These are phyloP conservation scores for Alviniconcha marisindica DNA, from an alignment of 1,140 invertebrate species.

Conservation along the genomic window DNA sequence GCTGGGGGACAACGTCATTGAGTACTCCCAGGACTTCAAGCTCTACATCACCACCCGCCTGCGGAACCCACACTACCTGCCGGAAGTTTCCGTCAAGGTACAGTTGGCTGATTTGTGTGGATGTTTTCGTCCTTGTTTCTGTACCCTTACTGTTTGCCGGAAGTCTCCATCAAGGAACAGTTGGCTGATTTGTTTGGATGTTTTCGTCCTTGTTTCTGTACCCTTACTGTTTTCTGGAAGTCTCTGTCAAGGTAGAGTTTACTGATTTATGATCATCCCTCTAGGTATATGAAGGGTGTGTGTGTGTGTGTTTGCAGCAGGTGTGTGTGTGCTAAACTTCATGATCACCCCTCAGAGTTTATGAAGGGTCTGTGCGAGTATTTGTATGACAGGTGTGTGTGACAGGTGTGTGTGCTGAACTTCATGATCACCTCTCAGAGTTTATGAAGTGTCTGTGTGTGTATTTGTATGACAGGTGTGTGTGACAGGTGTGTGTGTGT, in stretches of 20 bases:
- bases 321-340: slow-evolving; percentile 75
- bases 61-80: slow-evolving; percentile 76
- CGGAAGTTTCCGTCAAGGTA: slow-evolving; percentile 76
- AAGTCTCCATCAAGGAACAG: background rate
- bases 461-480: slow-evolving; percentile 52
- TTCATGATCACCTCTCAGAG: slow-evolving; percentile 77
- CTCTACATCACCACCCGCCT: slow-evolving; percentile 76
- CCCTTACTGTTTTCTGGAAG: background rate
- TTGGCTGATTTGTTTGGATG: background rate
- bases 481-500: background rate
- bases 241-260: background rate
- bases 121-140: too few species aligned
- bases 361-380: background rate
- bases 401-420: slow-evolving; percentile 75
- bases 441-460: slow-evolving; percentile 47
- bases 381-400: slow-evolving; percentile 4
- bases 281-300: background rate
- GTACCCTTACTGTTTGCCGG: too few species aligned
- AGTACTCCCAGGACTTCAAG: slow-evolving; percentile 74
- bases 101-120: too few species aligned
- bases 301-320: slow-evolving; percentile 44
- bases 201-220: background rate
- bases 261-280: background rate
- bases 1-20: slow-evolving; percentile 75
- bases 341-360: slow-evolving; percentile 76